These are phyloP conservation scores for Hemibagrus guttatus DNA, from an alignment of 2,797 vertebrate species.

Conservation along the genomic window DNA sequence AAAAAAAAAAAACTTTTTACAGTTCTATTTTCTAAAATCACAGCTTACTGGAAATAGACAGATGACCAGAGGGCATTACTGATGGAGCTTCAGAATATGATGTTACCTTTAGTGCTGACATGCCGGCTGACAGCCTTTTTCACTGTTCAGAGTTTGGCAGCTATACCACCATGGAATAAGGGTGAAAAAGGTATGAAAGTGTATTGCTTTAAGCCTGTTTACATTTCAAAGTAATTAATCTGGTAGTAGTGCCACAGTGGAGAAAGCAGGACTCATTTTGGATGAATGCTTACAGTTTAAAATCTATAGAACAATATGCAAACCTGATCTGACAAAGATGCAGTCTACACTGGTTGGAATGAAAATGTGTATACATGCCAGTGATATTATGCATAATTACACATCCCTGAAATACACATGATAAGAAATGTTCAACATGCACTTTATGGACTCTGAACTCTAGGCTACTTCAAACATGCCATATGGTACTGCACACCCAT, in stretches of 20 bases:
- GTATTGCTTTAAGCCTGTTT: too few relatives aligned
- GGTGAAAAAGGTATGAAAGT: not conserved
- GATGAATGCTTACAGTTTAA: not conserved
- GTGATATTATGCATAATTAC: not conserved
- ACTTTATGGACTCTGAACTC: not conserved
- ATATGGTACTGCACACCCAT: not conserved
- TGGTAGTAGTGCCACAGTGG: too few relatives aligned
- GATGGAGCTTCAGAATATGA: not conserved
- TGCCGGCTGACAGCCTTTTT: not conserved
- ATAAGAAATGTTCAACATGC: not conserved
- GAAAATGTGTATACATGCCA: not conserved
- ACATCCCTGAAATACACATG: not conserved
- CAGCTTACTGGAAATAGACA: not conserved
- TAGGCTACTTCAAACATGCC: not conserved
- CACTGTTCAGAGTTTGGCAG: not conserved
- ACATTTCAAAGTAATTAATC: too few relatives aligned
- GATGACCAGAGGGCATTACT: conserved; percentile 1
- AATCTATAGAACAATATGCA: too few relatives aligned
- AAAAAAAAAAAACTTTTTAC: too few relatives aligned
- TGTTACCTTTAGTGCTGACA: not conserved
- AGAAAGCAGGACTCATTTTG: too few relatives aligned
- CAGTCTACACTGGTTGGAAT: not conserved
- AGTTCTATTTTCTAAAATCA: not conserved
- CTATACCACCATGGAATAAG: not conserved
- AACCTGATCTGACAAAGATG: too few relatives aligned